These are phyloP conservation scores for Istiophorus platypterus DNA, from an alignment of 2,113 vertebrate genomes.

Conservation along the genomic window DNA sequence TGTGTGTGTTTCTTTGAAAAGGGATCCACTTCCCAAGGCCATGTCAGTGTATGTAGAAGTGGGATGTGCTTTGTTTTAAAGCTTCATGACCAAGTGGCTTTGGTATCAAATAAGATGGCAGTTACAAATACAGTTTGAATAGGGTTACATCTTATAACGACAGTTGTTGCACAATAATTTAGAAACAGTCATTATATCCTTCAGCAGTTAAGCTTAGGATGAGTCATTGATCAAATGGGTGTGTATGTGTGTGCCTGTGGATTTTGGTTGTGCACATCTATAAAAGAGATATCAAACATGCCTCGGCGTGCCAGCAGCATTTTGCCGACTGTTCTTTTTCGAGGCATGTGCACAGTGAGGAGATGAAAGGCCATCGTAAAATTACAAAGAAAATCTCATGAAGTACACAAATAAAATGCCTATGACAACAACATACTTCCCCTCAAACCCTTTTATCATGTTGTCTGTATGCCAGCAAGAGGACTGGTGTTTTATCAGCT, in stretches of 20 bases:
- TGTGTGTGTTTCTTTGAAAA: constrained; percentile 57
- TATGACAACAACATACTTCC: constrained; percentile 46
- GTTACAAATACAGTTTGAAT: background rate
- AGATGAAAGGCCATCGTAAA: constrained; percentile 78
- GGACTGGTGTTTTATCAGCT: constrained; percentile 25
- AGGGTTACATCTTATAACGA: constrained; percentile 8
- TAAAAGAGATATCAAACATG: constrained; percentile 71
- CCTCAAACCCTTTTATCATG: constrained; percentile 40
- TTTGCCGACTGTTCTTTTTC: constrained; percentile 58
- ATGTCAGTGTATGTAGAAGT: constrained; percentile 16
- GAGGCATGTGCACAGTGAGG: constrained; percentile 52
- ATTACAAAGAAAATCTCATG: constrained; percentile 73
- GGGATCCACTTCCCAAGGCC: constrained; percentile 40
- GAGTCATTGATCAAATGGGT: constrained; percentile 51
- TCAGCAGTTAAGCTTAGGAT: constrained; percentile 23
- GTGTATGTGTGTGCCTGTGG: constrained; percentile 30
- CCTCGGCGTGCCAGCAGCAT: constrained; percentile 56
- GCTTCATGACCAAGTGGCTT: background rate
- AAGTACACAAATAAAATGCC: constrained; percentile 72
- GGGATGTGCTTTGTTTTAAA: constrained; percentile 23
- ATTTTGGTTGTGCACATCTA: constrained; percentile 38
- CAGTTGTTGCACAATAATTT: constrained; percentile 12
- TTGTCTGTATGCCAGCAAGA: constrained; percentile 15
- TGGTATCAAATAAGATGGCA: background rate
- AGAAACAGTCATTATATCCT: constrained; percentile 37